phyloP scores from a whole-genome alignment of 23 tunicate species.

The Ciona savignyi region DNA sequence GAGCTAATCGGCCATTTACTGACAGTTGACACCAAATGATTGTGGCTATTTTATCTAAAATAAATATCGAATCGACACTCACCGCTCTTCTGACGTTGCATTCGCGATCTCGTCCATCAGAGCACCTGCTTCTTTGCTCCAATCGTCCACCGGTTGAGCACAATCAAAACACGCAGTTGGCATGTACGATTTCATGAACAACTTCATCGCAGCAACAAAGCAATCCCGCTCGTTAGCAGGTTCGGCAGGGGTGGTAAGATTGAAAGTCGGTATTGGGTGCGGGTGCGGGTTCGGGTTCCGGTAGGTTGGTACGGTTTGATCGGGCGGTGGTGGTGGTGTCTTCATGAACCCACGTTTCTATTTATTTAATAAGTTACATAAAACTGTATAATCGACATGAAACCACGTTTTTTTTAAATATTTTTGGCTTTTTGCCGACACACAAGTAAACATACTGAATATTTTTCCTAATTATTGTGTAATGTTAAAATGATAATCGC shows the following conservation, averaged over 20 bases:
- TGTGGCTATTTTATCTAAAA: no score
- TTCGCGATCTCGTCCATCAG: constrained; percentile 28
- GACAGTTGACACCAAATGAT: no score
- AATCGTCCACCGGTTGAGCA: constrained; percentile 37
- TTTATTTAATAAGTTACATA: background rate
- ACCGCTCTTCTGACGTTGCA: background rate
- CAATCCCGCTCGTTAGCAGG: background rate
- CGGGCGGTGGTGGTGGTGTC: background rate
- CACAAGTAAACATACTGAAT: no score
- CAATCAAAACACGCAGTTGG: constrained; percentile 30
- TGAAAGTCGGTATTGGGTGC: no score
- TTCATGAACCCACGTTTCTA: constrained; percentile 1
- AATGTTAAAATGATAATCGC: no score
- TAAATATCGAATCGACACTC: no score
- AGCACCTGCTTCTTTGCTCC: constrained; percentile 64
- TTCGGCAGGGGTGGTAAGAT: background rate
- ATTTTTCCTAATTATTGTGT: no score
- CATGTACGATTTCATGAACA: constrained; percentile 55
- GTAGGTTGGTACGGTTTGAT: background rate
- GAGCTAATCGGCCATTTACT: no score
- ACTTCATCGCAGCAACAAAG: constrained; percentile 51
- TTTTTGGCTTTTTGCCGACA: no score
- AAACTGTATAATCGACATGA: background rate
- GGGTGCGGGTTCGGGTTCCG: background rate
- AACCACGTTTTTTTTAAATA: background rate